Percentiles rank a stretch among this genome's conserved stretches.
Conservation (phyloP, 2,113 vertebrate genomes). For the Dermatemys mawii region DNA sequence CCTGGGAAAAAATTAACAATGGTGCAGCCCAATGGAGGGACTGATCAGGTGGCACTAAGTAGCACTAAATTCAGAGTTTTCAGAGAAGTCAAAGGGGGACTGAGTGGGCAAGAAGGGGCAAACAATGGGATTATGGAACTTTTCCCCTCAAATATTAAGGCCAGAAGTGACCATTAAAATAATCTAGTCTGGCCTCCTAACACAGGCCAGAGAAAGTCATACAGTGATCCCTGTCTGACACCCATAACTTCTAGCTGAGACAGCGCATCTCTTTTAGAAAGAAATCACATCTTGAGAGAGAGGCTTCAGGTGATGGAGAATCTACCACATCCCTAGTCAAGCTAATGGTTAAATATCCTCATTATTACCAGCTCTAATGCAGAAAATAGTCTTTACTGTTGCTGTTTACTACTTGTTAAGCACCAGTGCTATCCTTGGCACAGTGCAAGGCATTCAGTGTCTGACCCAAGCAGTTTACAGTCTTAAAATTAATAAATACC, state of each 20-base stretch:
- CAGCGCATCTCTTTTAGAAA: neutral
- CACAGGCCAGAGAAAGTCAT: neutral
- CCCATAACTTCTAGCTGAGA: neutral
- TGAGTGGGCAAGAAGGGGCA: neutral
- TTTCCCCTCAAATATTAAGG: constrained; percentile 5
- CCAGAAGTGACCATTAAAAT: neutral
- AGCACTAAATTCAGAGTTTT: neutral
- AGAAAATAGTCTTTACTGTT: neutral
- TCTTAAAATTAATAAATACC: neutral
- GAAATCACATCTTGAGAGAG: neutral
- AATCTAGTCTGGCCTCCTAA: neutral
- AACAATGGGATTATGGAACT: neutral
- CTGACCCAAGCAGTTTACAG: neutral
- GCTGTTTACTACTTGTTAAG: neutral
- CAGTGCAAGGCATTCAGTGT: neutral
- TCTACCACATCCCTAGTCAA: neutral
- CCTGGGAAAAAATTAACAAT: constrained; percentile 18
- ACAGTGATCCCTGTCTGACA: neutral
- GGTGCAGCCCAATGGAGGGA: neutral
- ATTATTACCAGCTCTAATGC: neutral
- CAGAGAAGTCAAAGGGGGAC: neutral
- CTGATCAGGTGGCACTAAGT: constrained; percentile 26
- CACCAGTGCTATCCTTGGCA: neutral
- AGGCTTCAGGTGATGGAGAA: neutral
- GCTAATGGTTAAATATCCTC: neutral